Base-by-base conservation (phyloP, 2,888 invertebrate species). In the Boloria euphrosyne region DNA sequence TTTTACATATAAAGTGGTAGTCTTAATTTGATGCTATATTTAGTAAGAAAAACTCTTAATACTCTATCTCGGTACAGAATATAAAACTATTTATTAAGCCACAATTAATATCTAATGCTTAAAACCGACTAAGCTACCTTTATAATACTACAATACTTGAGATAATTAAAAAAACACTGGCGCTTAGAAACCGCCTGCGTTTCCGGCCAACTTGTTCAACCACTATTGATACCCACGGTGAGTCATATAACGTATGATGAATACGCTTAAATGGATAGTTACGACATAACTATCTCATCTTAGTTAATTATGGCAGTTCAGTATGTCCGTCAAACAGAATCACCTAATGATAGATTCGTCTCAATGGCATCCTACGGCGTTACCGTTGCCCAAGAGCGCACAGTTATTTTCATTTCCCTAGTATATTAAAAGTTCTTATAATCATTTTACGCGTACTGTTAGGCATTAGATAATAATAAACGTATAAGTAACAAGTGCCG, bases 151-250 rank as follows among this genome's bases (percentile, higher is more conserved):
- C 49, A 59, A 38, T 38, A 57, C 46, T 27, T 14, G 16, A 47
- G 52, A 62, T 64, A 70, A 60, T 68, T 68, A 65, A 59, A 59
- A 73, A 71, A 71, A 64, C 71, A 67, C 68, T 72, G 67, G 78
- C 77, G 75, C 77, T 78, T 76, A 60, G 68, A 73, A 77, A 77
- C 76, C 75, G 77, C 80, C 69, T 80, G 79, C 77, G 79, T 84
- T 89, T 90, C 89, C 89, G 84, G 82, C 73, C 78, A 78, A 79
- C 78, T 79, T 73, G 76, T 72, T 73, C 71, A 71, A 72, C 76
- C 74, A 75, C 76, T 77, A 74, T 72, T 46, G 59, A 50, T 54
- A 53, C 52, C 55, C 31, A 62, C 80, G 80, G 74, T 86, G 82
- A 82, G 76, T 75, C 76, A 76, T 75, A 74, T 66, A 64, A 66